phyloP scores from a whole-genome alignment of 2,888 invertebrate genomes.

The Physocephala rufipes region DNA sequence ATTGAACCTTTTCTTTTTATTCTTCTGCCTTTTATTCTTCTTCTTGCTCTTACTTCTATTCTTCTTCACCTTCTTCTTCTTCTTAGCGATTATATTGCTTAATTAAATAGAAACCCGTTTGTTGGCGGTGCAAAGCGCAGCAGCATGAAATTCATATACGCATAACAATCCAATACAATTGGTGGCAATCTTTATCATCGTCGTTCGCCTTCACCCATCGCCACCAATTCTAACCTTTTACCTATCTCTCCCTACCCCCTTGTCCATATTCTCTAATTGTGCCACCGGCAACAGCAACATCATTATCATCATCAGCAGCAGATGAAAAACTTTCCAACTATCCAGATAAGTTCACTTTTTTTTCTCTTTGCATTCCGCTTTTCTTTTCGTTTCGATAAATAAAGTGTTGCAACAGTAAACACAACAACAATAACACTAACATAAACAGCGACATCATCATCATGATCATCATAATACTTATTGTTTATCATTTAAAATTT shows the following conservation, averaged over 20 bases:
- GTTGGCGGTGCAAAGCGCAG: not conserved
- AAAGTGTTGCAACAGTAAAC: not conserved
- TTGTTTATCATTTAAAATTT: no score
- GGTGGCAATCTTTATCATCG: not conserved
- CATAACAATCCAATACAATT: not conserved
- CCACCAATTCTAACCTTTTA: not conserved
- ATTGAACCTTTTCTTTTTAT: no score
- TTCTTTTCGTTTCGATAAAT: not conserved
- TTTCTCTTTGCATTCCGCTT: not conserved
- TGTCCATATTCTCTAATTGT: no score
- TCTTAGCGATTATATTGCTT: not conserved
- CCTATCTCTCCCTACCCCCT: not conserved
- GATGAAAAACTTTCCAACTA: not conserved
- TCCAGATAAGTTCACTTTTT: not conserved
- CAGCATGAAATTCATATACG: not conserved
- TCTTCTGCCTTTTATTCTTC: no score
- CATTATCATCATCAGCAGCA: no score
- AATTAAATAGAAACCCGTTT: slow-evolving; percentile 15
- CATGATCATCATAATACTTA: no score
- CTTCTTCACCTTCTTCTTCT: no score
- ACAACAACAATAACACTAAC: no score
- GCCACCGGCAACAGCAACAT: no score
- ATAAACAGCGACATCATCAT: no score
- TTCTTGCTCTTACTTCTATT: no score
- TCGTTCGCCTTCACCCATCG: not conserved